Evolutionary conservation across 2,888 invertebrate genomes (phyloP).

Genomic region (Crocallis elinguaria): DNA sequence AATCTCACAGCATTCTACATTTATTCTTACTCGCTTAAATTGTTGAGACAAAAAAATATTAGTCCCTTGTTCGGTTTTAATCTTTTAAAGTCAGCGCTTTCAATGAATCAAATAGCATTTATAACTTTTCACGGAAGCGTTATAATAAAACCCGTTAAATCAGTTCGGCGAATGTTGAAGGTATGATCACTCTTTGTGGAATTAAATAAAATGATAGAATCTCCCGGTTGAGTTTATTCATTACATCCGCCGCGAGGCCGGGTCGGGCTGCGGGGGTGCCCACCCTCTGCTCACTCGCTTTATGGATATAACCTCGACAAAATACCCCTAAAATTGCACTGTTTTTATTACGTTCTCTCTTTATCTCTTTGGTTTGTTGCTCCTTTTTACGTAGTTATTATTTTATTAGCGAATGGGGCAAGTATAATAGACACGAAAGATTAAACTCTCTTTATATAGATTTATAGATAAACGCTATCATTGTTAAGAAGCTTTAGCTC

Average conservation of each 20-base stretch:
- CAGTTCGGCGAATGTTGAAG: slow-evolving; percentile 59
- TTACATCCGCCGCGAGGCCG: slow-evolving; percentile 76
- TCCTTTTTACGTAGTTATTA: slow-evolving; percentile 78
- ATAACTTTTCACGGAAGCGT: slow-evolving; percentile 25
- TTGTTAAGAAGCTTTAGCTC: neutral
- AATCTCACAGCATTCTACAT: slow-evolving; percentile 7
- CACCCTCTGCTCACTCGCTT: slow-evolving; percentile 71
- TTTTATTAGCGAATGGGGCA: slow-evolving; percentile 74
- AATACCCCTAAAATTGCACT: slow-evolving; percentile 85
- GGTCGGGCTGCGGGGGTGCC: slow-evolving; percentile 50
- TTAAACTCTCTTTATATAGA: slow-evolving; percentile 16
- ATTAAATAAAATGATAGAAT: slow-evolving; percentile 79
- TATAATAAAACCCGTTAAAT: slow-evolving; percentile 52
- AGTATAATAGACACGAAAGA: slow-evolving; percentile 38
- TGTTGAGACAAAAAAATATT: neutral
- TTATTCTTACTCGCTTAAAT: neutral
- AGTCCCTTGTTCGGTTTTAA: neutral
- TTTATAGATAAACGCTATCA: slow-evolving; percentile 7
- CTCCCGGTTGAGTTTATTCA: slow-evolving; percentile 82
- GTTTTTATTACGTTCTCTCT: slow-evolving; percentile 84
- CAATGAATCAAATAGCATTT: slow-evolving; percentile 23
- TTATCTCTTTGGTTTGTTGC: slow-evolving; percentile 83
- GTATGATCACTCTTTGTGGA: slow-evolving; percentile 76
- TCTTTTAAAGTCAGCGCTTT: neutral
- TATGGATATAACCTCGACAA: slow-evolving; percentile 85